Percentiles rank a stretch among this genome's conserved stretches.
phyloP scores from a whole-genome alignment of 2,113 vertebrate genomes.

The Bucco capensis region DNA sequence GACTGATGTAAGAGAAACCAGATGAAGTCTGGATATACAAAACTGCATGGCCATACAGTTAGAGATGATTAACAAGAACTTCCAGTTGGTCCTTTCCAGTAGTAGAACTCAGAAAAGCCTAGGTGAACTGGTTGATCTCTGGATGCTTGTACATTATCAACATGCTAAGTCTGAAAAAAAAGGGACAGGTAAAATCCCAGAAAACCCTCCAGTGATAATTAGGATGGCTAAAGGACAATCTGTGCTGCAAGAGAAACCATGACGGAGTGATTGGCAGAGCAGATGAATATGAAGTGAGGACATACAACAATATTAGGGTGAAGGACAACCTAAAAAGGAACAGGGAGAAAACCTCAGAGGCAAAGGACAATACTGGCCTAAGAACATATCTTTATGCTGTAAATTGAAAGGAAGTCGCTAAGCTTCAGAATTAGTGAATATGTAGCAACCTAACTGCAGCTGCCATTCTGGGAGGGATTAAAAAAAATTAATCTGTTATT shows the following conservation, averaged over 20 bases:
- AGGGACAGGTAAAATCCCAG: neutral
- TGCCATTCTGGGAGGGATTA: neutral
- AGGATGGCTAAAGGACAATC: neutral
- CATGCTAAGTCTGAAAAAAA: neutral
- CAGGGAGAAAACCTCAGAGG: neutral
- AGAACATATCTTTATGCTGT: neutral
- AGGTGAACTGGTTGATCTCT: neutral
- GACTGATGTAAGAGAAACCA: neutral
- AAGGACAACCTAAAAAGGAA: fast-evolving
- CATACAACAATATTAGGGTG: neutral
- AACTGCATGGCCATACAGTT: neutral
- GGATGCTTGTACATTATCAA: neutral
- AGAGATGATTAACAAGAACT: neutral
- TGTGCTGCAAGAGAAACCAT: neutral
- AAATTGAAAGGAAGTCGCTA: neutral
- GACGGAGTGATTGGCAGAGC: neutral
- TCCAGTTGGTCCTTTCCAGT: neutral
- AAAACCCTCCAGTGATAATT: too few relatives aligned
- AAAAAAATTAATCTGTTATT: neutral
- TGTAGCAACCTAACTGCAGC: neutral
- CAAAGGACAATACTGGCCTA: neutral
- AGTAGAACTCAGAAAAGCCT: neutral
- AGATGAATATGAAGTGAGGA: neutral
- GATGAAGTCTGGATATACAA: neutral
- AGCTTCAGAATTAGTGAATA: neutral